Conservation (phyloP, 1,140 invertebrate genomes). For the Cyphomyrmex costatus region DNA sequence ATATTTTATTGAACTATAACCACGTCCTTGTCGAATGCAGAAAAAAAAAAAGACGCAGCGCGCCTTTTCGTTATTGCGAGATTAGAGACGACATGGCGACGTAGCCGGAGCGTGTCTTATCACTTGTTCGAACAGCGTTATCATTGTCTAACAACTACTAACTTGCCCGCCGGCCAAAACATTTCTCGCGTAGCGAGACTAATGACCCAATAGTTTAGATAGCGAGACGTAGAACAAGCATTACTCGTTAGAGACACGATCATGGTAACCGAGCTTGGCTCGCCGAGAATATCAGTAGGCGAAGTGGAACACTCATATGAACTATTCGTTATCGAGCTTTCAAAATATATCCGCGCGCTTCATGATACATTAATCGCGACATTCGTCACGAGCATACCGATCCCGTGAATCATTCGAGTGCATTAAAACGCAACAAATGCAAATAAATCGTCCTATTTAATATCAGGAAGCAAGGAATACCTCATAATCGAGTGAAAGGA, state of each 20-base stretch:
- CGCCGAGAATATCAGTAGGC: slow-evolving; percentile 5
- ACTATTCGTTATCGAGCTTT: slow-evolving; percentile 21
- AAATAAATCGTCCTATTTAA: not conserved
- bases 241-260: slow-evolving; percentile 44
- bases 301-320: not conserved
- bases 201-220: slow-evolving; percentile 61
- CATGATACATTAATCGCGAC: not conserved
- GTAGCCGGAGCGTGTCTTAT: slow-evolving; percentile 35
- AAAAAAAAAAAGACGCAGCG: slow-evolving; percentile 5
- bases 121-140: slow-evolving; percentile 38
- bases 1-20: slow-evolving; percentile 75
- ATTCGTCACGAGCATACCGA: not conserved
- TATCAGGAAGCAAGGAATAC: not conserved
- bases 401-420: not conserved
- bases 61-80: slow-evolving; percentile 18
- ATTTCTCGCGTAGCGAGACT: slow-evolving; percentile 58
- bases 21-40: slow-evolving; percentile 47
- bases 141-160: slow-evolving; percentile 54
- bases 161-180: slow-evolving; percentile 50
- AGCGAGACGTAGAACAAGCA: slow-evolving; percentile 41
- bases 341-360: slow-evolving; percentile 13
- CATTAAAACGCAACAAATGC: not conserved
- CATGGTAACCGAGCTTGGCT: not conserved
- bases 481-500: slow-evolving; percentile 2
- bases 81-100: slow-evolving; percentile 1